Conservation (phyloP, 2,797 vertebrate species). For the Girardinus metallicus region DNA sequence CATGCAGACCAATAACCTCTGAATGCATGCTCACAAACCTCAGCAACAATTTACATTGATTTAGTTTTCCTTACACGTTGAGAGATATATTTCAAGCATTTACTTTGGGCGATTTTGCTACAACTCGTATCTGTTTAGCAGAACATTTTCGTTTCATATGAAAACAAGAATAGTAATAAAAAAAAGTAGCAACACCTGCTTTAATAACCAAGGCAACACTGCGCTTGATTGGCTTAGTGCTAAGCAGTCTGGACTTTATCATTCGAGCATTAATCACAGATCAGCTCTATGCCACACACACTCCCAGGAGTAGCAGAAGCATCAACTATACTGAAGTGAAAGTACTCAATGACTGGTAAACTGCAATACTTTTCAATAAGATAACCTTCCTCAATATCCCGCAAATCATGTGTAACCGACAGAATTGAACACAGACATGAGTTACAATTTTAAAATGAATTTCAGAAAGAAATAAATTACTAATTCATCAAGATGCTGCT, state of each 20-base stretch:
- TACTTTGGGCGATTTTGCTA: background rate
- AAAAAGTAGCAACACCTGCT: background rate
- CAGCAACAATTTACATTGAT: background rate
- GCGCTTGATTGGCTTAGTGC: background rate
- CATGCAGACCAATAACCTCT: conserved; percentile 23
- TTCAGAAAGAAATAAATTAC: background rate
- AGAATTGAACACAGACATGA: background rate
- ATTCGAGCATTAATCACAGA: background rate
- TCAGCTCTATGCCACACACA: too few relatives aligned
- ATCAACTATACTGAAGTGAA: background rate
- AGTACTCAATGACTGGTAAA: background rate
- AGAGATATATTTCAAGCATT: background rate
- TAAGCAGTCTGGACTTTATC: background rate
- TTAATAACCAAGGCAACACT: background rate
- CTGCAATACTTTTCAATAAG: background rate
- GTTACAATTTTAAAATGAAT: background rate
- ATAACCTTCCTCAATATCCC: background rate
- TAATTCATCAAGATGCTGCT: background rate
- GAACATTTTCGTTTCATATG: background rate
- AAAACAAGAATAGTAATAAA: too few relatives aligned
- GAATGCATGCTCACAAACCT: background rate
- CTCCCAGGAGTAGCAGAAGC: background rate
- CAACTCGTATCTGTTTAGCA: background rate
- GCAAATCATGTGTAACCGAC: background rate
- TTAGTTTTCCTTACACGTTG: background rate